Conservation (phyloP, 2,797 vertebrate species). For the Acipenser ruthenus region DNA sequence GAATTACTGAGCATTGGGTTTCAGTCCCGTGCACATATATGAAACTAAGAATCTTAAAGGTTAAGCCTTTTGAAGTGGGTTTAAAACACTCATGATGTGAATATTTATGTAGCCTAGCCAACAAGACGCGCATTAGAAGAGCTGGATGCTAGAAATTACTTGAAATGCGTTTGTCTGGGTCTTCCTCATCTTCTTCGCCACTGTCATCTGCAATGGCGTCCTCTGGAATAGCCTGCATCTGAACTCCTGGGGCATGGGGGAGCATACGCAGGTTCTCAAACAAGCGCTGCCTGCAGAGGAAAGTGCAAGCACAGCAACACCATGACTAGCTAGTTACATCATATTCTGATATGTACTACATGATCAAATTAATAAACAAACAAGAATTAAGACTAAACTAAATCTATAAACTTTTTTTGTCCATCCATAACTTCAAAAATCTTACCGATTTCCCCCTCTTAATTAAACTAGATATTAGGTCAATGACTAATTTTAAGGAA, state of each 20-base stretch:
- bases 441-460: too few relatives aligned
- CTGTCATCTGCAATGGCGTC: conserved; percentile 77
- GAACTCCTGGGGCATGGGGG: conserved; percentile 83
- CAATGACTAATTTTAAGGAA: not conserved
- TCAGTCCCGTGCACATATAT: too few relatives aligned
- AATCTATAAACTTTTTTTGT: too few relatives aligned
- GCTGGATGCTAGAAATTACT: conserved; percentile 51
- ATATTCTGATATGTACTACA: too few relatives aligned
- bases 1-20: too few relatives aligned
- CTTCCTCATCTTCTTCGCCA: conserved; percentile 79
- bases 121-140: not conserved
- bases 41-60: too few relatives aligned
- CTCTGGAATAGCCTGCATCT: conserved; percentile 85
- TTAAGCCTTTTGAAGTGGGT: too few relatives aligned
- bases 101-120: not conserved
- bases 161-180: conserved; percentile 83
- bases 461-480: not conserved
- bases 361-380: too few relatives aligned
- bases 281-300: conserved; percentile 67
- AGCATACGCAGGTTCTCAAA: conserved; percentile 91
- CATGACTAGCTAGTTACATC: too few relatives aligned
- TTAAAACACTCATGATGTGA: too few relatives aligned
- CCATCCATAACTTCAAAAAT: too few relatives aligned
- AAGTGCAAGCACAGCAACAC: not conserved
- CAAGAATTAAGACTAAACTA: too few relatives aligned